Conservation (phyloP, 2,797 vertebrate species). For the Vireo griseus region DNA sequence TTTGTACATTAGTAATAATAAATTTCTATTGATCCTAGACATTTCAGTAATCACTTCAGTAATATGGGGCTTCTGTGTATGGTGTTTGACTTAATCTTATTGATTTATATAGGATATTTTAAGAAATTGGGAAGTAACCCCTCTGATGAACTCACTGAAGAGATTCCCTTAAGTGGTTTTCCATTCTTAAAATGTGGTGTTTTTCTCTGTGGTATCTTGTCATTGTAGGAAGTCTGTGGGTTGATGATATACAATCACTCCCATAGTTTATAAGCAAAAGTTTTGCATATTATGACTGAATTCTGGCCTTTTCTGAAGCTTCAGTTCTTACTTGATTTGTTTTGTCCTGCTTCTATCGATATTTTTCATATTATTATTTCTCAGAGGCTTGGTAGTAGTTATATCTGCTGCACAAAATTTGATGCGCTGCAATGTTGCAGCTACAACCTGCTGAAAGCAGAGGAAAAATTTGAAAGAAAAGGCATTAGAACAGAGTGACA, state of each 20-base stretch:
- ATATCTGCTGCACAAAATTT: neutral
- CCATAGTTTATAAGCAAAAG: neutral
- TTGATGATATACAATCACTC: neutral
- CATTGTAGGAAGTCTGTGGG: neutral
- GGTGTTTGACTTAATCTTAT: neutral
- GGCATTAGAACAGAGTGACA: neutral
- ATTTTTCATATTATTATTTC: neutral
- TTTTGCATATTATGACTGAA: neutral
- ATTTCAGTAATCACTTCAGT: neutral
- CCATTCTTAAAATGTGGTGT: neutral
- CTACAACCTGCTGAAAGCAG: neutral
- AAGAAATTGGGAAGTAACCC: neutral
- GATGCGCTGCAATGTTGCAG: neutral
- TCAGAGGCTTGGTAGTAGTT: neutral
- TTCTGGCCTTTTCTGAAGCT: neutral
- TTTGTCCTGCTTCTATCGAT: neutral
- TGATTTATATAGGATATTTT: neutral
- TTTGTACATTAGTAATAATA: neutral
- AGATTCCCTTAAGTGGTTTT: neutral
- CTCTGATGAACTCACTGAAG: neutral
- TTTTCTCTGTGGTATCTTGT: neutral
- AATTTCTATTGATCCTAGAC: neutral
- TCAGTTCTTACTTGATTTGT: neutral
- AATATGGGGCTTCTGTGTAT: neutral
- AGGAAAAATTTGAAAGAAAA: neutral